These are phyloP conservation scores for Timandra comae DNA, from an alignment of 2,888 invertebrate genomes.

Conservation along the genomic window DNA sequence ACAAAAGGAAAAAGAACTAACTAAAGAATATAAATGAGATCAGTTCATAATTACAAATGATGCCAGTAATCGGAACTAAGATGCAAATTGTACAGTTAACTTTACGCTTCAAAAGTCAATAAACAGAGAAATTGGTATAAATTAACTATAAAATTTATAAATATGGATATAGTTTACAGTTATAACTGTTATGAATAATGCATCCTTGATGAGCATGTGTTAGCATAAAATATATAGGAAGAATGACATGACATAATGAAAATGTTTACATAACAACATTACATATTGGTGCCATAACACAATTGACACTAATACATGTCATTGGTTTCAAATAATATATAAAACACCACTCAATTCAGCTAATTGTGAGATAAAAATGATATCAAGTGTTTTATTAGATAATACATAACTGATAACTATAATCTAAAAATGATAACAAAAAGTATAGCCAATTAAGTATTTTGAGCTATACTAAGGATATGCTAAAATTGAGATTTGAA, in stretches of 20 bases:
- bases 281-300: not conserved
- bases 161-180: constrained; percentile 23
- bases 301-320: too few relatives aligned
- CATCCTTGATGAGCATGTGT: constrained; percentile 14
- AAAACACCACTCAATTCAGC: too few relatives aligned
- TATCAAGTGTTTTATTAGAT: constrained; percentile 16
- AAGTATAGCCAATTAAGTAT: too few relatives aligned
- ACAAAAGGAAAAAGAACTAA: too few relatives aligned
- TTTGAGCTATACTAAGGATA: too few relatives aligned
- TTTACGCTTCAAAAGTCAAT: constrained; percentile 46
- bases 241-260: constrained; percentile 8
- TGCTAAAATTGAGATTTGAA: too few relatives aligned
- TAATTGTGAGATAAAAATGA: constrained; percentile 3
- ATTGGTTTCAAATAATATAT: too few relatives aligned
- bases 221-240: constrained; percentile 8
- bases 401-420: constrained; percentile 16
- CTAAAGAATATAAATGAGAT: too few relatives aligned
- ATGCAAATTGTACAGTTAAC: constrained; percentile 33
- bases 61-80: too few relatives aligned
- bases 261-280: constrained; percentile 12
- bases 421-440: constrained; percentile 25
- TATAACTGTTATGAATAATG: constrained; percentile 26
- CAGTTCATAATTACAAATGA: too few relatives aligned
- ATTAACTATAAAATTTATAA: constrained; percentile 28
- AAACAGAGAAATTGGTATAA: constrained; percentile 29